Base-by-base conservation (phyloP, 2,888 invertebrate species). In the Druceiella hillmani region DNA sequence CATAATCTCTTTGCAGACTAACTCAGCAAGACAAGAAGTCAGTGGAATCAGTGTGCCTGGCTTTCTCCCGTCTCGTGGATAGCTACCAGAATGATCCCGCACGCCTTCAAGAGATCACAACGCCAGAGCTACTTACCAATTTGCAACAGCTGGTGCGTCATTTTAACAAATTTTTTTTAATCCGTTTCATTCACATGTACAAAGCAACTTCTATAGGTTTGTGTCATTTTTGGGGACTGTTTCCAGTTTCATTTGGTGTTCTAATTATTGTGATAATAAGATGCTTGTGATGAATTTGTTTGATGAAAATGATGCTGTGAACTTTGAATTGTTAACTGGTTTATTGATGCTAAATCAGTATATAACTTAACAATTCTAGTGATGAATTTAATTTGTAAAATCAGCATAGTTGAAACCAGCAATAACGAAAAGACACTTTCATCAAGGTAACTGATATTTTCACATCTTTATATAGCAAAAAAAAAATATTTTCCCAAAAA, bases 21-120 rank as follows among this genome's bases (percentile, higher is more conserved):
- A 81, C 85, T 2, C 86, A 87, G 58, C 85, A 93, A 68, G 99
- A 99, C 66, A 98, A 98, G 64, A 97, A 97, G 59, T 93, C 94
- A 40, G 93, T 98, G 26, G 99, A 99, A 59, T 92, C 91, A 57
- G 93, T 97, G 9, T 98, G 98, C 55, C 77, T 93, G 48, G 93
- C 97, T 13, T 97, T 98, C 71, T 92, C 94, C 40, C 83, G 98
- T 3, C 75, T 99, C 28, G 94, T 98, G 30, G 98, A 99, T 58
- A 94, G 93, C 61, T 94, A 93, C 64, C 94, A 95, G 58, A 80
- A 86, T 52, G 94, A 98, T 59, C 84, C 93, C 11, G 79, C 83
- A 14, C 82, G 89, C 46, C 70, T 99, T 43, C 89, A 91, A 58
- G 94, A 97, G 68, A 94, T 99, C 45, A 93, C 95, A 31, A 90